phyloP scores from a whole-genome alignment of 2,888 invertebrate species.

The Arenicola marina region DNA sequence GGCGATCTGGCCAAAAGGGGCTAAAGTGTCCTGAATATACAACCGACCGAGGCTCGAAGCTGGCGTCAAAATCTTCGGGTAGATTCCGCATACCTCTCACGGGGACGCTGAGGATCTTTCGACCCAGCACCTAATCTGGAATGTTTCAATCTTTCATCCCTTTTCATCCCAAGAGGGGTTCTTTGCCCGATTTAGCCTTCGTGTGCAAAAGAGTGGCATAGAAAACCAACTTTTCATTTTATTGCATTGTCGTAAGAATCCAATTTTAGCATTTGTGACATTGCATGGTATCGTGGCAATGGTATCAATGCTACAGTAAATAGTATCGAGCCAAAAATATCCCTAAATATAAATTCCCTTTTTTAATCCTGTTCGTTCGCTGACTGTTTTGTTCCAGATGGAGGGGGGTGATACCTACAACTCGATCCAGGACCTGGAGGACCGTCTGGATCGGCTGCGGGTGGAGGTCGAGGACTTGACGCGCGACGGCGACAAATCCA shows the following conservation, averaged over 20 bases:
- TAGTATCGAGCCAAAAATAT: too few species aligned
- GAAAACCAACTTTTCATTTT: too few species aligned
- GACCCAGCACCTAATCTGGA: background rate
- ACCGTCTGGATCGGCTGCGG: slow-evolving; percentile 47
- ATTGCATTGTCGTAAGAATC: too few species aligned
- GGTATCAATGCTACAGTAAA: too few species aligned
- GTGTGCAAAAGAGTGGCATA: too few species aligned
- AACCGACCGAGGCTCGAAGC: background rate
- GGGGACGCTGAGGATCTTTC: background rate
- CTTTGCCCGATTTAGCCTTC: background rate
- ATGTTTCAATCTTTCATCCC: background rate
- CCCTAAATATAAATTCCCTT: too few species aligned
- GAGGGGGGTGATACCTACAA: slow-evolving; percentile 57
- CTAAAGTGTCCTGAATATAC: background rate
- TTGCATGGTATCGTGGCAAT: too few species aligned
- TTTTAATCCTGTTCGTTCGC: too few species aligned
- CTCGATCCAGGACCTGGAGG: slow-evolving; percentile 54
- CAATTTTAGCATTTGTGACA: too few species aligned
- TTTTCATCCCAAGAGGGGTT: background rate
- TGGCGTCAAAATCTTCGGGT: background rate
- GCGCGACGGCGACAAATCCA: background rate
- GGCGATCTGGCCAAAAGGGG: background rate
- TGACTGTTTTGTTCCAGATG: slow-evolving; percentile 37
- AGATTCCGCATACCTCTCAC: background rate
- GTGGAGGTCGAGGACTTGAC: slow-evolving; percentile 34